Base-by-base conservation (phyloP, 2,113 vertebrate genomes). In the Potamarius usumacintae region DNA sequence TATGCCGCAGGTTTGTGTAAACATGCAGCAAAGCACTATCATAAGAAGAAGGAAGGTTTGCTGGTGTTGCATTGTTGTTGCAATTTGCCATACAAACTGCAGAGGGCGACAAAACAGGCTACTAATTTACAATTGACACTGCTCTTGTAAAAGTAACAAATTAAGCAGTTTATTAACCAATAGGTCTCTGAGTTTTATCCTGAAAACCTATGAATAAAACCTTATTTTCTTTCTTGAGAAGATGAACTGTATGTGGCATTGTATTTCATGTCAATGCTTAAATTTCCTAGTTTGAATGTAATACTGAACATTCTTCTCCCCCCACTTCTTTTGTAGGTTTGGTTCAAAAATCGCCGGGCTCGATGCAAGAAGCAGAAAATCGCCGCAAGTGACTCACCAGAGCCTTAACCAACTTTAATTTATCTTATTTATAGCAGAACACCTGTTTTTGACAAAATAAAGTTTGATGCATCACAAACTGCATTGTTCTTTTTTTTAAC, bases 281-380 rank as follows among this genome's bases (percentile, higher is more conserved):
- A 4, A 34, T 78, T 5, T 30, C 7, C 20, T 25, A 25, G 55
- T 76, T 27, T 55, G 7, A 22, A 53, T 80, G 52, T 57, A 83
- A 76, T 15, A 42, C 27, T 5, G 5, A 60, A 57, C 25, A 82
- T 5, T 2, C 14, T 8, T 55, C 22, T 4, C 83, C 4, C 88
- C 25, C 83, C 4, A 88, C 25, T 86, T 20, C 48, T 15, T 79
- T 71, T 91, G 18, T 85, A 95, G 95, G 94, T 96, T 0, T 95
- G 95, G 95, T 96, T 95, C 50, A 95, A 96, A 90, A 96, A 95
- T 83, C 94, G 93, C 80, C 90, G 95, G 10, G 95, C 94, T 22
- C 88, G 90, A 48, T 34, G 93, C 88, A 95, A 94, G 91, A 90
- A 89, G 9, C 92, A 94, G 84, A 78, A 53, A 82, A 69, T 42